These are phyloP conservation scores for Bettongia penicillata DNA, from an alignment of 2,113 vertebrate species.

Conservation along the genomic window DNA sequence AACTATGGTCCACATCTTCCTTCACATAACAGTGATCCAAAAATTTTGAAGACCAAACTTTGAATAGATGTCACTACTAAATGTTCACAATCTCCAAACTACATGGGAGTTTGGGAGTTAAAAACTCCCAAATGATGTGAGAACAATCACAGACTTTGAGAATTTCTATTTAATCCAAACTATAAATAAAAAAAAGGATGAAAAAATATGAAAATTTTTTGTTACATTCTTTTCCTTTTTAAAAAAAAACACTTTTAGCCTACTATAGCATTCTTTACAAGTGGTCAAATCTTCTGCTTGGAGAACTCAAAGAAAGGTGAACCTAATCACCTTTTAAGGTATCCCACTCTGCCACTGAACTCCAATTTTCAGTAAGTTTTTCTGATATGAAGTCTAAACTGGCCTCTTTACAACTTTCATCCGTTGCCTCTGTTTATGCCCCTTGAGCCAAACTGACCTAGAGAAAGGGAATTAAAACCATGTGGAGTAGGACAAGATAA, in stretches of 20 bases:
- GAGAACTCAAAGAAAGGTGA: neutral
- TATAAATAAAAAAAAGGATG: neutral
- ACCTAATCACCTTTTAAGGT: neutral
- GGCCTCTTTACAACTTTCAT: neutral
- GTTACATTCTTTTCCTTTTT: neutral
- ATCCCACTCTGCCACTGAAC: neutral
- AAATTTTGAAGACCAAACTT: neutral
- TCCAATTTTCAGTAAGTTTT: neutral
- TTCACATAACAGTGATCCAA: neutral
- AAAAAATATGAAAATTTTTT: neutral
- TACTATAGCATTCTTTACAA: neutral
- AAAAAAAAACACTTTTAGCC: too few species aligned
- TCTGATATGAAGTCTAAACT: neutral
- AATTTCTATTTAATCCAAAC: neutral
- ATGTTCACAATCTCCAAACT: neutral
- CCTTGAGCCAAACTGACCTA: neutral
- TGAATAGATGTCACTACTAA: neutral
- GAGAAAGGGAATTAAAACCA: neutral
- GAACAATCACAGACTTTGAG: neutral
- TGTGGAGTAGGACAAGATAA: neutral
- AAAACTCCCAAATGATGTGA: neutral
- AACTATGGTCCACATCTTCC: neutral
- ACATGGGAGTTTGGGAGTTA: too few species aligned
- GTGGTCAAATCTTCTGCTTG: neutral
- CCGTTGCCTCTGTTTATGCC: neutral